These are phyloP conservation scores for Himalopsyche kuldschensis DNA, from an alignment of 2,888 invertebrate species.

Conservation along the genomic window DNA sequence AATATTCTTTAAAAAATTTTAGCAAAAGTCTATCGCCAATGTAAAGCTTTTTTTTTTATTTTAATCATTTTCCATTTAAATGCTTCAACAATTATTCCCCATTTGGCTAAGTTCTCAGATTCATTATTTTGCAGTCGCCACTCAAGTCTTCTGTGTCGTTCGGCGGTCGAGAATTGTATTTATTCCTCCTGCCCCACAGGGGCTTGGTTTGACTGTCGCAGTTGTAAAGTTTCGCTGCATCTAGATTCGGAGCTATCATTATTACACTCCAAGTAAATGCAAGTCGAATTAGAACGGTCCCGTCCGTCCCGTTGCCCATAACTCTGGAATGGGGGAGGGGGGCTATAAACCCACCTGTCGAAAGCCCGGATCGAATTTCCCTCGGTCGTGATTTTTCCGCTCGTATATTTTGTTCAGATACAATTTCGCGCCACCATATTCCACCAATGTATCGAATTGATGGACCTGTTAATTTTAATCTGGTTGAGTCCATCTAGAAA, in stretches of 20 bases:
- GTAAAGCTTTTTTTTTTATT: too few species aligned
- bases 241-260: constrained; percentile 3
- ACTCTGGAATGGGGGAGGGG: neutral
- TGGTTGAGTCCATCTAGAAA: too few species aligned
- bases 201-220: neutral
- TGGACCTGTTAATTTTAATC: too few species aligned
- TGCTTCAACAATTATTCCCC: too few species aligned
- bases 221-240: neutral
- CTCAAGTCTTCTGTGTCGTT: neutral
- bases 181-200: neutral
- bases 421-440: too few species aligned
- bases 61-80: too few species aligned
- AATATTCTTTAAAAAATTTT: too few species aligned
- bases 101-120: too few species aligned
- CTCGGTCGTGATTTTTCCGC: neutral
- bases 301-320: neutral
- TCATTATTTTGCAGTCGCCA: neutral
- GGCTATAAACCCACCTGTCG: neutral
- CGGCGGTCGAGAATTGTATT: neutral
- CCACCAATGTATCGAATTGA: too few species aligned
- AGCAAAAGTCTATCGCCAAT: too few species aligned
- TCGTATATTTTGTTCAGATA: neutral
- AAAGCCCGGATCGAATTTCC: neutral
- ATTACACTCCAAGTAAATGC: constrained; percentile 8
- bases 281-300: neutral